A percentile compares a stretch with the other conserved stretches of the same genome.
These are phyloP conservation scores for Haliclystus octoradiatus DNA, from an alignment of 30 jellyfish, hydroid and myxozoan species.

Conservation along the genomic window DNA sequence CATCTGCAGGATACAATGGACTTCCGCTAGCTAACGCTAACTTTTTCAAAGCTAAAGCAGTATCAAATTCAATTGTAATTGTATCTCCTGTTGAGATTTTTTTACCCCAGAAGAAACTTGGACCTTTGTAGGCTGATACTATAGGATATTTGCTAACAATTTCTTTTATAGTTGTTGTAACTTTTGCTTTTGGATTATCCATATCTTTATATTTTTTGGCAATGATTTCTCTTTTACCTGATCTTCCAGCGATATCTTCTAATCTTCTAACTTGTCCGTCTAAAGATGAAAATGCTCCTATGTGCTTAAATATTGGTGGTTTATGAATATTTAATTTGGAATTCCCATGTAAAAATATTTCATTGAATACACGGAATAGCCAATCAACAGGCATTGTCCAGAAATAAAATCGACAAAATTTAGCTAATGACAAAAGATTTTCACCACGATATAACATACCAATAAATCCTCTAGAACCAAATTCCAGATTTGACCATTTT, in stretches of 20 bases:
- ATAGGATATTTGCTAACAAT: slow-evolving; percentile 43
- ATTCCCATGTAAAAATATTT: slow-evolving; percentile 68
- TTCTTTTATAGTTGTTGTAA: slow-evolving; percentile 47
- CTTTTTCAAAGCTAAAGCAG: slow-evolving; percentile 13
- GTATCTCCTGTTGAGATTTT: slow-evolving; percentile 34
- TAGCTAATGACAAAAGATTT: slow-evolving; percentile 49
- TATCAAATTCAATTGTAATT: slow-evolving; percentile 31
- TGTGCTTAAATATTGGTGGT: slow-evolving; percentile 73
- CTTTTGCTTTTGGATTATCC: slow-evolving; percentile 50
- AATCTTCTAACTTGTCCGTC: slow-evolving; percentile 83
- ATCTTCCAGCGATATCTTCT: slow-evolving; percentile 46
- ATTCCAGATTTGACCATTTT: slow-evolving; percentile 82
- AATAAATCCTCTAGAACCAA: slow-evolving; percentile 93
- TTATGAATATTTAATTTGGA: slow-evolving; percentile 29
- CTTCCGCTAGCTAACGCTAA: slow-evolving; percentile 63
- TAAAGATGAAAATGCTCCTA: slow-evolving; percentile 80
- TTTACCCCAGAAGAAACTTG: slow-evolving; percentile 82
- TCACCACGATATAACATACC: slow-evolving; percentile 84
- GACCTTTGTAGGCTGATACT: slow-evolving; percentile 21
- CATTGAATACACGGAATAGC: slow-evolving; percentile 81
- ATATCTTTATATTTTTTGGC: slow-evolving; percentile 15
- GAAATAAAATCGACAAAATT: slow-evolving; percentile 49
- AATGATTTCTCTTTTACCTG: background rate
- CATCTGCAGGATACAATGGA: slow-evolving; percentile 51
- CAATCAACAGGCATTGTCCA: slow-evolving; percentile 98